These are phyloP conservation scores for Drosophila quinaria DNA, from an alignment of 2,888 invertebrate species.

Conservation along the genomic window DNA sequence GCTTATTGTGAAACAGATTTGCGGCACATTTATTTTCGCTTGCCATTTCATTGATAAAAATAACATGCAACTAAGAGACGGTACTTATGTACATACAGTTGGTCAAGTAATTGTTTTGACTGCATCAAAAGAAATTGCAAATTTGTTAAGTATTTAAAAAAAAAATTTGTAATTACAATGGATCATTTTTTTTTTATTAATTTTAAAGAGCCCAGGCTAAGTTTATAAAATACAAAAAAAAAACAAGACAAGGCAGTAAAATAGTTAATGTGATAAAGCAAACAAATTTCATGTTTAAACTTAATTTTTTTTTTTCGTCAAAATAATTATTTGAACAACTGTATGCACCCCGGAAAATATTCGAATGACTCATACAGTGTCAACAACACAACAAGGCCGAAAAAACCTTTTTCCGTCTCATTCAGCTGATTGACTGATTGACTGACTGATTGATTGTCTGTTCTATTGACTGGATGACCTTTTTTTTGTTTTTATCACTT, in stretches of 20 bases:
- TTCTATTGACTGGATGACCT: slow-evolving; percentile 4
- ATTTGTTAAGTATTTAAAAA: too few relatives aligned
- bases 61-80: slow-evolving; percentile 24
- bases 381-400: background rate
- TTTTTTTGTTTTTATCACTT: slow-evolving; percentile 13
- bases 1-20: slow-evolving; percentile 36
- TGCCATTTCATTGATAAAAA: slow-evolving; percentile 47
- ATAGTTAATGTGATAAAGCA: background rate
- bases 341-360: slow-evolving; percentile 22
- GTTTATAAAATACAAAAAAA: too few relatives aligned
- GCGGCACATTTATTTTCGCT: slow-evolving; percentile 46
- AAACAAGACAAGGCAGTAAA: too few relatives aligned
- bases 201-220: too few relatives aligned
- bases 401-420: slow-evolving; percentile 12
- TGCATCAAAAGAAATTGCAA: too few relatives aligned
- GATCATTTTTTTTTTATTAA: too few relatives aligned
- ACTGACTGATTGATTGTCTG: slow-evolving; percentile 9
- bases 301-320: background rate
- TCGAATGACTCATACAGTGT: slow-evolving; percentile 44
- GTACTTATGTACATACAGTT: slow-evolving; percentile 1
- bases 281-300: background rate
- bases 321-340: background rate
- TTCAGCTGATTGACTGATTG: slow-evolving; percentile 22
- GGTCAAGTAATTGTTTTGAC: background rate
- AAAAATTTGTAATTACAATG: too few relatives aligned